A percentile compares a stretch with the other conserved stretches of the same genome.
Conservation (phyloP, 2,888 invertebrate genomes). For the Apeira syringaria region DNA sequence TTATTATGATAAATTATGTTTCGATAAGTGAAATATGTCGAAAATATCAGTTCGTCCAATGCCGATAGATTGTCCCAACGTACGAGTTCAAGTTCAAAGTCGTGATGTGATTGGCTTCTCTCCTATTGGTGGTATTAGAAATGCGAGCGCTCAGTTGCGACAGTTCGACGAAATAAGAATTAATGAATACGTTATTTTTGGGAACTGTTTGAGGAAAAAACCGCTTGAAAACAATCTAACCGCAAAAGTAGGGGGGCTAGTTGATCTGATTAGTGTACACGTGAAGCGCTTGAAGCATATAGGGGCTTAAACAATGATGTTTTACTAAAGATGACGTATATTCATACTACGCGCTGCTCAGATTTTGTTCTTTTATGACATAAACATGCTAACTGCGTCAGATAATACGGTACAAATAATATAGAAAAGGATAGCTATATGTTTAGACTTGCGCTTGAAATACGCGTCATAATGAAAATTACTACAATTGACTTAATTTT, state of each 20-base stretch:
- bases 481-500: too few species aligned
- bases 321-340: too few species aligned
- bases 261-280: neutral
- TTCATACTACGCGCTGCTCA: too few species aligned
- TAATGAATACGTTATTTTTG: slow-evolving; percentile 21
- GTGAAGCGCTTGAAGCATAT: too few species aligned
- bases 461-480: too few species aligned
- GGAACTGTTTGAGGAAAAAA: slow-evolving; percentile 25
- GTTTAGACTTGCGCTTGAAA: too few species aligned
- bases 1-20: slow-evolving; percentile 11
- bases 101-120: slow-evolving; percentile 17
- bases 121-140: slow-evolving; percentile 24
- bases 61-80: slow-evolving; percentile 8
- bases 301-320: too few species aligned
- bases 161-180: slow-evolving; percentile 22
- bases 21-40: slow-evolving; percentile 10
- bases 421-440: too few species aligned
- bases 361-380: too few species aligned
- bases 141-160: slow-evolving; percentile 6
- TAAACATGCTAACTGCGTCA: too few species aligned
- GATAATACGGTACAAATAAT: too few species aligned
- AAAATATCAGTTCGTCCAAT: slow-evolving; percentile 8
- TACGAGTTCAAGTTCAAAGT: slow-evolving; percentile 27
- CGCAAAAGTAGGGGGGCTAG: slow-evolving; percentile 16
- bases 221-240: slow-evolving; percentile 10